Evolutionary conservation across 2,888 invertebrate genomes (phyloP).

Genomic region (Zele albiditarsus): DNA sequence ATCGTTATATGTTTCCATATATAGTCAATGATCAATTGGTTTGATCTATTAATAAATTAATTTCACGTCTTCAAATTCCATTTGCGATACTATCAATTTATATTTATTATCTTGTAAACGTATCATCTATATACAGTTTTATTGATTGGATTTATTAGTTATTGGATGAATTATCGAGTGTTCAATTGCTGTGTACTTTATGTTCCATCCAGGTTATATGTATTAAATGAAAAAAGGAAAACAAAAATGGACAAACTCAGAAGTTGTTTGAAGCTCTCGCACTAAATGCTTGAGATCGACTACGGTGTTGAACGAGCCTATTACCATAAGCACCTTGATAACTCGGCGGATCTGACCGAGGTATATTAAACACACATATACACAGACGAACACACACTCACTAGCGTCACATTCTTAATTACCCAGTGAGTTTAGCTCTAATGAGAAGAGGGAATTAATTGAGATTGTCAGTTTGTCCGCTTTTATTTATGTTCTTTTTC

Average conservation of each 20-base stretch:
- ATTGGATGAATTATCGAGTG: not conserved
- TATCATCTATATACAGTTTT: constrained; percentile 8
- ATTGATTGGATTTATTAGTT: not conserved
- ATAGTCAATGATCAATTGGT: constrained; percentile 34
- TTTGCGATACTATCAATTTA: not conserved
- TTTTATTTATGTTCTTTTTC: constrained; percentile 21
- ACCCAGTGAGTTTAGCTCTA: constrained; percentile 62
- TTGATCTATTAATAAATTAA: constrained; percentile 41
- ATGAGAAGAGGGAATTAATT: constrained; percentile 67
- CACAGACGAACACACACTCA: constrained; percentile 47
- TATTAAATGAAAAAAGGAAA: not conserved
- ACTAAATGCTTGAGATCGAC: constrained; percentile 42
- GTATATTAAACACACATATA: constrained; percentile 36
- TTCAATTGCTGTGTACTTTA: not conserved
- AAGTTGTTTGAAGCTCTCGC: constrained; percentile 45
- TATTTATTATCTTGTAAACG: constrained; percentile 6
- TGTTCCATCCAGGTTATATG: not conserved
- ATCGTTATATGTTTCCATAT: constrained; percentile 13
- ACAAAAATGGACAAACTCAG: constrained; percentile 44
- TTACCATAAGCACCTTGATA: constrained; percentile 62
- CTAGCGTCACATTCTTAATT: constrained; percentile 56
- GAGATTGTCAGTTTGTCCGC: constrained; percentile 56
- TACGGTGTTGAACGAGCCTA: constrained; percentile 56
- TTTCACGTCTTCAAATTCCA: constrained; percentile 36
- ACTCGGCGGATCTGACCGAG: constrained; percentile 56